These are phyloP conservation scores for Rhincodon typus DNA, from an alignment of 2,797 vertebrate genomes.

Conservation along the genomic window DNA sequence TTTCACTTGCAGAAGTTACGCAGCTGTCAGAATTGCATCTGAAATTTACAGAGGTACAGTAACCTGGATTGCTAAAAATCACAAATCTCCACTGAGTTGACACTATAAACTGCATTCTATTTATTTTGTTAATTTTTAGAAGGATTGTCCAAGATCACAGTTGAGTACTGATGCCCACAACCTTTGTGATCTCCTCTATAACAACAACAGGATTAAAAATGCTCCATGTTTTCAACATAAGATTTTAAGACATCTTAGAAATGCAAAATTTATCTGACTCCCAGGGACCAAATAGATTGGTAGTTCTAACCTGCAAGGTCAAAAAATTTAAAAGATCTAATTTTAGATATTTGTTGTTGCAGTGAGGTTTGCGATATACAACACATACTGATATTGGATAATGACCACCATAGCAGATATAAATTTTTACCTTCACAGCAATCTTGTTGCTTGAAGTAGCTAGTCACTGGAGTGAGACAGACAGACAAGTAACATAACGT, in stretches of 20 bases:
- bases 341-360: not conserved
- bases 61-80: not conserved
- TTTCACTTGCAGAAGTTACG: not conserved
- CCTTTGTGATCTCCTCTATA: no score
- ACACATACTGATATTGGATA: not conserved
- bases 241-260: no score
- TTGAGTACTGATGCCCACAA: no score
- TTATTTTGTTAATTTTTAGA: not conserved
- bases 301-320: not conserved
- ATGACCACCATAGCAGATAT: not conserved
- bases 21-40: not conserved
- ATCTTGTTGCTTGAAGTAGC: not conserved
- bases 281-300: not conserved
- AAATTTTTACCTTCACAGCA: not conserved
- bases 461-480: not conserved
- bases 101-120: not conserved
- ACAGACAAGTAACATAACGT: not conserved
- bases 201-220: no score
- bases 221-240: no score
- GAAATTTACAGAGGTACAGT: not conserved
- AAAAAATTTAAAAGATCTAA: not conserved
- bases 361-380: not conserved
- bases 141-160: not conserved
- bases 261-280: not conserved
- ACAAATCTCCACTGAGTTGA: not conserved